These are phyloP conservation scores for Anneissia japonica DNA, from an alignment of 35 echinoderm and acorn worm species.

Conservation along the genomic window DNA sequence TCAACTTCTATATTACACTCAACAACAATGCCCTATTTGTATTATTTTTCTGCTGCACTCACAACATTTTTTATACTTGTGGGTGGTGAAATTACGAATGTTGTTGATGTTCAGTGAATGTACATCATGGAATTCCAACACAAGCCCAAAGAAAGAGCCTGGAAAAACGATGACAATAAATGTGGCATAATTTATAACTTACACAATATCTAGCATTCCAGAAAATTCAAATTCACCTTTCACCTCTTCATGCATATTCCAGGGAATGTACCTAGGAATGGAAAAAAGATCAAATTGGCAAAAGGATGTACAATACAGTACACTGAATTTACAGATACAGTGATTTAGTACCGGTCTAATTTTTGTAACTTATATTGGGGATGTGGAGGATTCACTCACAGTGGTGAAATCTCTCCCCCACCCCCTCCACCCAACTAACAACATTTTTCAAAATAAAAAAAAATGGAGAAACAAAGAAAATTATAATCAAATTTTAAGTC, in stretches of 20 bases:
- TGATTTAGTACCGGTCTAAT: too few species aligned
- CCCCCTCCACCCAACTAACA: not conserved
- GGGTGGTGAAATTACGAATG: too few species aligned
- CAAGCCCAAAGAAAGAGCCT: too few species aligned
- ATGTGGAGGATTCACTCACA: not conserved
- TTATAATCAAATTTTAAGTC: not conserved
- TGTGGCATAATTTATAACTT: too few species aligned
- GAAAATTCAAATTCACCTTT: slow-evolving; percentile 79
- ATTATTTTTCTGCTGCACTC: too few species aligned
- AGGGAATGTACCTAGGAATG: slow-evolving; percentile 88
- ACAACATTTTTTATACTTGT: too few species aligned
- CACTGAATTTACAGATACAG: not conserved
- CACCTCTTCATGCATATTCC: slow-evolving; percentile 86
- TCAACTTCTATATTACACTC: too few species aligned
- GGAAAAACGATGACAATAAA: too few species aligned
- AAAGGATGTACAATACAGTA: not conserved
- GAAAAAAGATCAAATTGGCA: not conserved
- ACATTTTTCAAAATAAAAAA: not conserved
- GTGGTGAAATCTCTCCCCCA: not conserved
- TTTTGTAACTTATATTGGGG: too few species aligned
- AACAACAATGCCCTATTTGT: too few species aligned
- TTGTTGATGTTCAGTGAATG: too few species aligned
- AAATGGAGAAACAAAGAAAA: not conserved
- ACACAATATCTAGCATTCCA: slow-evolving; percentile 73
- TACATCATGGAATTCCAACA: too few species aligned